phyloP scores from a whole-genome alignment of 1,140 invertebrate genomes.

The Epicauta chinensis region DNA sequence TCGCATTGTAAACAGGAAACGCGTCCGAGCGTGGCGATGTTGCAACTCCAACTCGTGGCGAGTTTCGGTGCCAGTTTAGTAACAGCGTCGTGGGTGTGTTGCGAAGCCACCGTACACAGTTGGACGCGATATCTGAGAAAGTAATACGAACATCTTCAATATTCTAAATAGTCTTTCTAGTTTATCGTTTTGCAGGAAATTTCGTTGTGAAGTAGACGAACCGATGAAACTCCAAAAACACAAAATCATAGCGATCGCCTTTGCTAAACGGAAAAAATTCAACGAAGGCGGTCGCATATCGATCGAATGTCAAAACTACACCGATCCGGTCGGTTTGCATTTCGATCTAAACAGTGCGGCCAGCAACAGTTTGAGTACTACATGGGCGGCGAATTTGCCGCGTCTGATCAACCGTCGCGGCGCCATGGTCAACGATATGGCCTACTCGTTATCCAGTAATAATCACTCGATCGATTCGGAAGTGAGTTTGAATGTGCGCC shows the following conservation, averaged over 20 bases:
- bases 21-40: slow-evolving; percentile 71
- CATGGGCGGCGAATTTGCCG: slow-evolving; percentile 83
- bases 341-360: slow-evolving; percentile 74
- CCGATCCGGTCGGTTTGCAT: slow-evolving; percentile 84
- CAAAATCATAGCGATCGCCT: slow-evolving; percentile 84
- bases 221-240: slow-evolving; percentile 76
- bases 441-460: slow-evolving; percentile 56
- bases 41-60: slow-evolving; percentile 74
- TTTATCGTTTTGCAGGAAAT: slow-evolving; percentile 47
- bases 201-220: slow-evolving; percentile 62
- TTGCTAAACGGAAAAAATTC: slow-evolving; percentile 79
- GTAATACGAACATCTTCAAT: slow-evolving; percentile 45
- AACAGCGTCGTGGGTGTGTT: slow-evolving; percentile 94
- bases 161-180: slow-evolving; percentile 6
- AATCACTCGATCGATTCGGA: slow-evolving; percentile 63
- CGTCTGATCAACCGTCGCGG: slow-evolving; percentile 76
- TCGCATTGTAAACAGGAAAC: slow-evolving; percentile 56
- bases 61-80: slow-evolving; percentile 76
- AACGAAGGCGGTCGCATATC: slow-evolving; percentile 77
- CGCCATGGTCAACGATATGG: slow-evolving; percentile 58
- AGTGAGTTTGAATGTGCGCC: slow-evolving; percentile 69
- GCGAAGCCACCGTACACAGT: slow-evolving; percentile 66
- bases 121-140: slow-evolving; percentile 80
- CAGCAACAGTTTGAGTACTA: slow-evolving; percentile 69
- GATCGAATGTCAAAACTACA: slow-evolving; percentile 78